phyloP scores from a whole-genome alignment of 2,797 vertebrate species.

The Microchirus variegatus region DNA sequence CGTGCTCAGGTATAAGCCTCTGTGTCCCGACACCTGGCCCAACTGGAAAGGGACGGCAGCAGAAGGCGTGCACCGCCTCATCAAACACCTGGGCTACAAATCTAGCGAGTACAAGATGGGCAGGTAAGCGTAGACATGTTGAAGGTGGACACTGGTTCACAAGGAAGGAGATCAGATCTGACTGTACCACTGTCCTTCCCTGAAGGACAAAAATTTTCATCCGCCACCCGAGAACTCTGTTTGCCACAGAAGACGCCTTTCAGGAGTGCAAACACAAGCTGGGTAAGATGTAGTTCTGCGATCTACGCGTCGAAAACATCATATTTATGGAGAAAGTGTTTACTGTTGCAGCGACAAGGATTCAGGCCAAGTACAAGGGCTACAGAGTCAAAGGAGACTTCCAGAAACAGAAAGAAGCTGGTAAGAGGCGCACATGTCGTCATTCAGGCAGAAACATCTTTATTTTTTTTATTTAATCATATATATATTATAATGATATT shows the following conservation, averaged over 20 bases:
- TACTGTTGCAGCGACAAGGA: conserved; percentile 84
- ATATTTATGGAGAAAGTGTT: not conserved
- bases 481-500: not conserved
- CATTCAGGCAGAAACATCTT: too few species aligned
- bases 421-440: conserved; percentile 59
- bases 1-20: conserved; percentile 87
- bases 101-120: conserved; percentile 94
- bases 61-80: conserved; percentile 87
- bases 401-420: conserved; percentile 86
- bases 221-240: conserved; percentile 92
- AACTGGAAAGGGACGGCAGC: conserved; percentile 89
- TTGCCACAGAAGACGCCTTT: conserved; percentile 95
- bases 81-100: conserved; percentile 91
- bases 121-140: conserved; percentile 76
- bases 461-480: too few species aligned
- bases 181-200: conserved; percentile 3
- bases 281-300: conserved; percentile 80
- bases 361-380: conserved; percentile 94
- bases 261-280: conserved; percentile 91
- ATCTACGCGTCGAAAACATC: not conserved
- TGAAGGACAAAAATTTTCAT: conserved; percentile 97
- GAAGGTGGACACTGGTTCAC: not conserved
- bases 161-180: not conserved
- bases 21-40: conserved; percentile 97
- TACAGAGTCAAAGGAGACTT: conserved; percentile 85